These are phyloP conservation scores for Plagodis pulveraria DNA, from an alignment of 2,888 invertebrate species.

Conservation along the genomic window DNA sequence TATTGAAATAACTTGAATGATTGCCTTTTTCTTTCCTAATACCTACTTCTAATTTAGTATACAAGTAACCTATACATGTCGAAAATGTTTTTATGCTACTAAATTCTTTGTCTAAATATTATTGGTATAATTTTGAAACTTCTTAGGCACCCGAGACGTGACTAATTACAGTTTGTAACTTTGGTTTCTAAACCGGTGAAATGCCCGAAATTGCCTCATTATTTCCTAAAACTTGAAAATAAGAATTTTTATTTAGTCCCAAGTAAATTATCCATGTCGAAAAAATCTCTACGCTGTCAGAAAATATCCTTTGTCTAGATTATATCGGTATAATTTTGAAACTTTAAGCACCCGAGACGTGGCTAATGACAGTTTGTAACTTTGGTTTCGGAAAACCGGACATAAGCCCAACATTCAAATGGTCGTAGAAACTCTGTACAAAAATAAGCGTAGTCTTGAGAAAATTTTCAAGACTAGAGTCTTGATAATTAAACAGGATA, in stretches of 20 bases:
- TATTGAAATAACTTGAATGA: too few species aligned
- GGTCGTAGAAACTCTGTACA: slow-evolving; percentile 95
- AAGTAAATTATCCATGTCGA: slow-evolving; percentile 6
- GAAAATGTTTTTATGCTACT: too few species aligned
- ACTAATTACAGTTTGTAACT: too few species aligned
- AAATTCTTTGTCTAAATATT: too few species aligned
- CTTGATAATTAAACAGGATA: too few species aligned
- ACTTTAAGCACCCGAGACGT: slow-evolving; percentile 9
- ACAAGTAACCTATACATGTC: too few species aligned
- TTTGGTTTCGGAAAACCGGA: slow-evolving; percentile 86
- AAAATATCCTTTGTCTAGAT: slow-evolving; percentile 5
- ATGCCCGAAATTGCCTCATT: not conserved
- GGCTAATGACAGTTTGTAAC: slow-evolving; percentile 38
- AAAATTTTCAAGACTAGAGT: too few species aligned
- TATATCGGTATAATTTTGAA: slow-evolving; percentile 11
- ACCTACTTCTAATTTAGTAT: too few species aligned
- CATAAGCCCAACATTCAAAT: slow-evolving; percentile 88
- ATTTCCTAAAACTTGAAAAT: not conserved
- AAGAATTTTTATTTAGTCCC: slow-evolving; percentile 13
- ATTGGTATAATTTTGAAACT: too few species aligned
- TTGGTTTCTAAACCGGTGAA: not conserved
- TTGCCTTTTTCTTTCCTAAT: too few species aligned
- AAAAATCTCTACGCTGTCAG: slow-evolving; percentile 2
- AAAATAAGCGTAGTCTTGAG: slow-evolving; percentile 93
- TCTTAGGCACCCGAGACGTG: too few species aligned